Evolutionary conservation across 2,888 invertebrate genomes (phyloP).

Genomic region (Amphipoea lucens): DNA sequence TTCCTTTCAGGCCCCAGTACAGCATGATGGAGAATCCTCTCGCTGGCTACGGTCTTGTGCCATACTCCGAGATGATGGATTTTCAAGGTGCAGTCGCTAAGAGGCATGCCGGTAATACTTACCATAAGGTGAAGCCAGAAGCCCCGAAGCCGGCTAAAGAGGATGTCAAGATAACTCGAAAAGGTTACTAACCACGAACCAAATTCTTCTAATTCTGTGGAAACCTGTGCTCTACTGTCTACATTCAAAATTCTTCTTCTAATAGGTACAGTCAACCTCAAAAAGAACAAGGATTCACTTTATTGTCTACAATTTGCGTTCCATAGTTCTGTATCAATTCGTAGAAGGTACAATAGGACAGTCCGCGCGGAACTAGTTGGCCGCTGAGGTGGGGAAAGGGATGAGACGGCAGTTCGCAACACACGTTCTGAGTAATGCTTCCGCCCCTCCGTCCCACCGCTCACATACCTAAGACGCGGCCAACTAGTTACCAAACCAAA

Average conservation of each 20-base stretch:
- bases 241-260: background rate
- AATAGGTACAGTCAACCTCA: background rate
- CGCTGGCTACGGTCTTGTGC: background rate
- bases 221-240: background rate
- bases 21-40: slow-evolving; percentile 10
- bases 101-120: slow-evolving; percentile 1
- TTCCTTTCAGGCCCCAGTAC: slow-evolving; percentile 55
- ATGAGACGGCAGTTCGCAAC: no score
- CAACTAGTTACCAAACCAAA: no score
- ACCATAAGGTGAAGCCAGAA: background rate
- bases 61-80: slow-evolving; percentile 33
- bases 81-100: slow-evolving; percentile 17
- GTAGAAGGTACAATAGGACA: no score
- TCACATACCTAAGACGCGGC: no score
- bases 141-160: background rate
- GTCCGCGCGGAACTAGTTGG: no score
- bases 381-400: no score
- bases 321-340: background rate
- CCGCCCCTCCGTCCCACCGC: no score
- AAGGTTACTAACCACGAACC: slow-evolving; percentile 11
- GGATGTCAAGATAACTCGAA: slow-evolving; percentile 13
- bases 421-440: no score
- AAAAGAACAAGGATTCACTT: background rate
- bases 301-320: background rate
- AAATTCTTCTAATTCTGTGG: background rate